These are phyloP conservation scores for Papilio elwesi DNA, from an alignment of 2,888 invertebrate species.

Conservation along the genomic window DNA sequence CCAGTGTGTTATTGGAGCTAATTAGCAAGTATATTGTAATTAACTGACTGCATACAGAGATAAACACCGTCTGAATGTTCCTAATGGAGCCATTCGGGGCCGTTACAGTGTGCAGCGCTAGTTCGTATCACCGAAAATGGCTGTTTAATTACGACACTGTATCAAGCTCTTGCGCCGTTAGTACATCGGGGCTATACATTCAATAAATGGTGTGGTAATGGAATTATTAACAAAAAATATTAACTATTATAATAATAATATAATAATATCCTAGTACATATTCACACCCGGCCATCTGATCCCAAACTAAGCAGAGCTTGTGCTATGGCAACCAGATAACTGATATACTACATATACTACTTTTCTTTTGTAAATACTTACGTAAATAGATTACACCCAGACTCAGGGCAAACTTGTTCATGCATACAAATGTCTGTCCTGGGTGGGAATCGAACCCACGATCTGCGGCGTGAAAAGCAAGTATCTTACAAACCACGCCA, in stretches of 20 bases:
- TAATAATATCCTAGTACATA: no score
- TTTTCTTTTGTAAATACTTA: no score
- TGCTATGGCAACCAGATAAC: no score
- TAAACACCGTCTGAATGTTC: slow-evolving; percentile 18
- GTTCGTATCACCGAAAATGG: slow-evolving; percentile 18
- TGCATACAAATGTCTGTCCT: no score
- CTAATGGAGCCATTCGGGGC: slow-evolving; percentile 25
- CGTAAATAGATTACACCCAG: no score
- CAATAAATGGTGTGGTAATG: not conserved
- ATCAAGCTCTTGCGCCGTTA: slow-evolving; percentile 38
- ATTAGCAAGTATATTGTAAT: slow-evolving; percentile 10
- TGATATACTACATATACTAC: no score
- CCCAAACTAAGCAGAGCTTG: no score
- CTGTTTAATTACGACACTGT: slow-evolving; percentile 31
- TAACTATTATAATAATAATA: not conserved
- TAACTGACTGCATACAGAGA: slow-evolving; percentile 7
- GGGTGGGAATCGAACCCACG: no score
- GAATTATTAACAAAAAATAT: not conserved
- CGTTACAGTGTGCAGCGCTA: slow-evolving; percentile 21
- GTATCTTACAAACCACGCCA: no score
- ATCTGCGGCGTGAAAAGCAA: no score
- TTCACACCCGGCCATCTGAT: no score
- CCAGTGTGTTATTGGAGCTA: not conserved
- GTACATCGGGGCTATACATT: not conserved
- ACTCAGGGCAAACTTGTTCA: no score